These are phyloP conservation scores for Aurelia aurita DNA, from an alignment of 30 jellyfish, hydroid and myxozoan species.

Conservation along the genomic window DNA sequence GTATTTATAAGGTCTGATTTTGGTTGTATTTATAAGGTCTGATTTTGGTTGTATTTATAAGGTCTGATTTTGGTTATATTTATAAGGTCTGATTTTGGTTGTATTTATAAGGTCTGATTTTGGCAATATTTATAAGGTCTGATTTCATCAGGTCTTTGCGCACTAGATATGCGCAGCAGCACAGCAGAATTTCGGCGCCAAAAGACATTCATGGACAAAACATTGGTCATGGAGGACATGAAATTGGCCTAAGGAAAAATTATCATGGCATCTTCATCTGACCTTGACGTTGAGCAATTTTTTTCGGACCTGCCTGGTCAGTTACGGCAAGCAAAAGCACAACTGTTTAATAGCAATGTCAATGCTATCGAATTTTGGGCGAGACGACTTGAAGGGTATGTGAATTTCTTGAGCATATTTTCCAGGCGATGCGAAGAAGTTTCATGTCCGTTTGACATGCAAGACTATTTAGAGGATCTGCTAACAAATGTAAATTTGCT, in stretches of 20 bases:
- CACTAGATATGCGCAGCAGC: slow-evolving; percentile 1
- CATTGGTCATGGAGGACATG: neutral
- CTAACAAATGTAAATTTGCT: no score
- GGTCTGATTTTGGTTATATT: neutral
- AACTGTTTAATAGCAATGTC: neutral
- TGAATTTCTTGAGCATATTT: neutral
- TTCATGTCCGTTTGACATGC: no score
- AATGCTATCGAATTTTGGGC: neutral
- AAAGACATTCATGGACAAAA: neutral
- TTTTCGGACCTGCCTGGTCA: neutral
- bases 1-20: no score
- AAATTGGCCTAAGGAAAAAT: neutral
- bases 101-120: neutral
- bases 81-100: neutral
- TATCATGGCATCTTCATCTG: neutral
- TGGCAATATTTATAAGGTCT: neutral
- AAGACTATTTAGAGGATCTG: no score
- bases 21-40: neutral
- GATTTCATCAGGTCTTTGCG: neutral
- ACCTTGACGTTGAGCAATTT: neutral
- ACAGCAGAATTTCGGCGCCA: neutral
- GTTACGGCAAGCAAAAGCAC: neutral
- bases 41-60: neutral
- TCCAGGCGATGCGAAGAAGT: neutral
- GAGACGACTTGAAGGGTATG: slow-evolving; percentile 3